Base-by-base conservation (phyloP, 2,797 vertebrate species). In the Mus minutoides region DNA sequence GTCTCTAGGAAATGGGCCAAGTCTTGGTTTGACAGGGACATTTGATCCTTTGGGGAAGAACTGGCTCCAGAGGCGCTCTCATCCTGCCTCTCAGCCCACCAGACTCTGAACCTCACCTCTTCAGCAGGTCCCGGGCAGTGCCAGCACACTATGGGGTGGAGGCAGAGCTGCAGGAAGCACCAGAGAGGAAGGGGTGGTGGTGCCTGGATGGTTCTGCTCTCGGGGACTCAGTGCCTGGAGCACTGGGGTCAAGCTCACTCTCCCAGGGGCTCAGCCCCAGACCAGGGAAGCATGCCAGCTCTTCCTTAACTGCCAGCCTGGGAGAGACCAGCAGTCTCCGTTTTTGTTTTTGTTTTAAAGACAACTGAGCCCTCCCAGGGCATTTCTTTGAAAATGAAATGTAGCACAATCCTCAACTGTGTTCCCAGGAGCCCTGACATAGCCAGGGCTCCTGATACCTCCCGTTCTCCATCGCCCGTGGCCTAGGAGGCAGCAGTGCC, bases 401-500 rank as follows among this genome's bases (percentile, higher is more conserved):
- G 85, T 97, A 94, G 97, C 98, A 67, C 91, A 83, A 97, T 1
- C 92, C 54, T 86, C 56, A 13, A 96, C 86, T 95, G 94, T 31
- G 4, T 94, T 91, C 67, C 77, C 82, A 69, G 91, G 94, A 97
- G 58, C 95, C 92, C 94, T 83, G 95, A 52, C 29, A 5, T 43
- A 58, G 13, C 90, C 0, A 0, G 2, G 64, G 83, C 90, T 95
- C 86, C 96, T 54, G 26, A 97, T 98, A 98, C 98, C 98, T 98
- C 98, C 96, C 34, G 26, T 31, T 54, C 96, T 94, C 93, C 56
- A 11, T 22, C 89, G 54, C 21, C 83, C 76, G 93, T 62, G 46
- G 92, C 97, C 95, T 96, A 97, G 98, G 97, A 97, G 43, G 93
- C 93, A 97, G 95, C 95, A 79, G 96, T n/a, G 2, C 95, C 97